These are phyloP conservation scores for Allygus modestus DNA, from an alignment of 2,888 invertebrate genomes.

Conservation along the genomic window DNA sequence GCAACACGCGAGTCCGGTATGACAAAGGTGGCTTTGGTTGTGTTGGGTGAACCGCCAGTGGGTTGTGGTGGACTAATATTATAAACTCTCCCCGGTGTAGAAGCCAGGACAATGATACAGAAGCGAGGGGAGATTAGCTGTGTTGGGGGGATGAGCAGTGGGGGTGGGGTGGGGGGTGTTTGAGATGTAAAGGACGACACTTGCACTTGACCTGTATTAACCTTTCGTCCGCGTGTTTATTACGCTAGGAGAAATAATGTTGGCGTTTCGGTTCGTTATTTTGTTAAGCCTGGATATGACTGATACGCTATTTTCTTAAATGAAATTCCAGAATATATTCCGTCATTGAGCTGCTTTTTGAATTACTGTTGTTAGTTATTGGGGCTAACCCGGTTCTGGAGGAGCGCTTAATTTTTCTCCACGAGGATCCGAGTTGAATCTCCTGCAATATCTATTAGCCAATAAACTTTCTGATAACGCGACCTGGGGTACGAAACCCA, in stretches of 20 bases:
- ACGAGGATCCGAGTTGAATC: too few relatives aligned
- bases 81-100: background rate
- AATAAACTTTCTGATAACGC: too few relatives aligned
- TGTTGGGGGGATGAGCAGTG: background rate
- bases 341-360: too few relatives aligned
- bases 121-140: background rate
- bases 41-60: background rate
- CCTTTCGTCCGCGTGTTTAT: background rate
- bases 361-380: too few relatives aligned
- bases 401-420: too few relatives aligned
- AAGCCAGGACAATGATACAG: background rate
- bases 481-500: too few relatives aligned
- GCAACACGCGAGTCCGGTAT: too few relatives aligned
- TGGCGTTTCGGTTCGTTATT: background rate
- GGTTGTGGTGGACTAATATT: background rate
- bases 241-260: background rate
- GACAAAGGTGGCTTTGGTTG: background rate
- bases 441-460: too few relatives aligned
- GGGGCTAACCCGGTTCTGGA: too few relatives aligned
- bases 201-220: constrained; percentile 39
- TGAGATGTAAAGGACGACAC: background rate
- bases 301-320: too few relatives aligned
- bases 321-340: too few relatives aligned
- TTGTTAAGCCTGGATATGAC: too few relatives aligned
- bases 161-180: background rate